These are phyloP conservation scores for Drosophila prostipennis DNA, from an alignment of 2,888 invertebrate genomes.

Conservation along the genomic window DNA sequence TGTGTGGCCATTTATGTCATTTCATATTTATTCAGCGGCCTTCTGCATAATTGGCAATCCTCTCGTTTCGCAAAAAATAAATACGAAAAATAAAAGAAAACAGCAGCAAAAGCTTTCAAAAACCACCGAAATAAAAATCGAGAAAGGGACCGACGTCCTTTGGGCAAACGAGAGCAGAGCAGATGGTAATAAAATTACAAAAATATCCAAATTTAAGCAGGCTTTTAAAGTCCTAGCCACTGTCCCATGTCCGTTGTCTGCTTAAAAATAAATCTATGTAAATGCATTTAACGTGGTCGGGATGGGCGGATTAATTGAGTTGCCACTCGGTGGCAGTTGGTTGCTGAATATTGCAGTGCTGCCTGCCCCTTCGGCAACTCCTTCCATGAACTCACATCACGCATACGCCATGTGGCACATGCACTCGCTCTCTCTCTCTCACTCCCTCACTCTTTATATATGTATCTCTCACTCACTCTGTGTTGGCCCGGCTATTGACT, in stretches of 20 bases:
- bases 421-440: neutral
- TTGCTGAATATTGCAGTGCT: constrained; percentile 39
- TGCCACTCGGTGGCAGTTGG: constrained; percentile 35
- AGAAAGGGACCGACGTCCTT: constrained; percentile 27
- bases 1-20: constrained; percentile 70
- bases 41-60: constrained; percentile 67
- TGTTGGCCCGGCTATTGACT: constrained; percentile 24
- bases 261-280: constrained; percentile 36
- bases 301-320: constrained; percentile 62
- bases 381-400: constrained; percentile 26
- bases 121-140: constrained; percentile 23
- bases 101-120: constrained; percentile 27
- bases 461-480: too few species aligned
- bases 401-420: constrained; percentile 41
- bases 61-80: constrained; percentile 20
- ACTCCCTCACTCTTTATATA: neutral
- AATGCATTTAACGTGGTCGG: constrained; percentile 48
- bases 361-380: neutral
- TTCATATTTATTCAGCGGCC: constrained; percentile 74
- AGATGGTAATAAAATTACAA: constrained; percentile 21
- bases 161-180: constrained; percentile 4
- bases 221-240: constrained; percentile 1
- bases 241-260: neutral
- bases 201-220: constrained; percentile 13
- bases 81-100: neutral